Percentiles rank a stretch among this genome's conserved stretches.
These are phyloP conservation scores for Etheostoma spectabile DNA, from an alignment of 2,113 vertebrate species.

Conservation along the genomic window DNA sequence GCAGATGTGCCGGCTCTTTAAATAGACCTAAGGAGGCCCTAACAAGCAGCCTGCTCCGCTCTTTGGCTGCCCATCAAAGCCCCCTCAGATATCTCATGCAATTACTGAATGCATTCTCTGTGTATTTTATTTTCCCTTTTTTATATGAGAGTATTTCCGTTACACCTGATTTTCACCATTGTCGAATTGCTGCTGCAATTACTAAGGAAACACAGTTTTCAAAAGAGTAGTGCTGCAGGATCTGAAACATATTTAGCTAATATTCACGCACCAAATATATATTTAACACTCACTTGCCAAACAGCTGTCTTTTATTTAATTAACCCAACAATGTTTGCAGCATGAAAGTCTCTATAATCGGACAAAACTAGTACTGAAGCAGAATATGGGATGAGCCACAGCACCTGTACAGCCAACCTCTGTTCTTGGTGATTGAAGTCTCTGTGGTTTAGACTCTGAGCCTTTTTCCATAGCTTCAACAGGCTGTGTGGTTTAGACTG, in stretches of 20 bases:
- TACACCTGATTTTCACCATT: not conserved
- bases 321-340: not conserved
- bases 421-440: slow-evolving; percentile 16
- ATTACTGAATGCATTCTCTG: not conserved
- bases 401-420: not conserved
- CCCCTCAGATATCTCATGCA: slow-evolving; percentile 22
- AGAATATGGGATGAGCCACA: not conserved
- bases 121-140: not conserved
- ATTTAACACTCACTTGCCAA: not conserved
- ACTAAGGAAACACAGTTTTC: not conserved
- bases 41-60: slow-evolving; percentile 51
- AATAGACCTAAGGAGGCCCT: slow-evolving; percentile 73
- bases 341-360: not conserved
- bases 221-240: not conserved
- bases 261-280: not conserved
- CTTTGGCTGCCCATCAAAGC: slow-evolving; percentile 22
- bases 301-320: not conserved
- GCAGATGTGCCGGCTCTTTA: slow-evolving; percentile 73
- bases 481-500: not conserved
- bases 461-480: not conserved
- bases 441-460: not conserved
- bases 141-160: not conserved
- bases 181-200: not conserved
- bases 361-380: not conserved
- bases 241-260: not conserved